Evolutionary conservation across 2,797 vertebrate genomes (phyloP).

Genomic region (Melanotaenia trifasciata): DNA sequence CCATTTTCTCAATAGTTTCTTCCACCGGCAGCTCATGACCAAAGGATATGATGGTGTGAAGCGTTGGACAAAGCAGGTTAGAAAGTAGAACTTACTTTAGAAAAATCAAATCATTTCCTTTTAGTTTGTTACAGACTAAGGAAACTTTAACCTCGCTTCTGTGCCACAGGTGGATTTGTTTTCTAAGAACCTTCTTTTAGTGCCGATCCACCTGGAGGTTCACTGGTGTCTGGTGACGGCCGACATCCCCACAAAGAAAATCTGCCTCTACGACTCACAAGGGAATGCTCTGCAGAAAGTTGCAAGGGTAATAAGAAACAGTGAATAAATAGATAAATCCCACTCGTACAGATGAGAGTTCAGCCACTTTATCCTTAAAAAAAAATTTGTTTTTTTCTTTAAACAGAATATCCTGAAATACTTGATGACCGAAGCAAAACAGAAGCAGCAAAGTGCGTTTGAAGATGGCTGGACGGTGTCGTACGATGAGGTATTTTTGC

Average conservation of each 20-base stretch:
- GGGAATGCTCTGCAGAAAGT: conserved; percentile 93
- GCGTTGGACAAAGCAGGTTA: conserved; percentile 97
- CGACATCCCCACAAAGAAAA: conserved; percentile 88
- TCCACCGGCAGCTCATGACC: conserved; percentile 96
- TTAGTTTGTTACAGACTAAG: background rate
- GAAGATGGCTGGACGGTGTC: conserved; percentile 92
- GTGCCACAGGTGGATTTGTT: conserved; percentile 92
- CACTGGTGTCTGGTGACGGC: conserved; percentile 98
- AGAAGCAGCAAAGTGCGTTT: conserved; percentile 89
- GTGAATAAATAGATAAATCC: no score
- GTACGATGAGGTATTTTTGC: conserved; percentile 85
- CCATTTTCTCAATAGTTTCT: conserved; percentile 99
- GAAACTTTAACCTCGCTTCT: background rate
- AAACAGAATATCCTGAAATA: conserved; percentile 94
- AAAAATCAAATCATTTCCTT: background rate
- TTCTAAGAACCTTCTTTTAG: conserved; percentile 92
- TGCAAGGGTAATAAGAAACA: conserved; percentile 66
- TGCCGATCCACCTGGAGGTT: conserved; percentile 96
- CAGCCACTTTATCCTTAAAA: no score
- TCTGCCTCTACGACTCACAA: conserved; percentile 96
- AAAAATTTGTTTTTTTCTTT: conserved; percentile 9
- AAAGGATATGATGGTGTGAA: conserved; percentile 98
- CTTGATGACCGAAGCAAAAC: conserved; percentile 93
- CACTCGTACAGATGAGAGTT: background rate
- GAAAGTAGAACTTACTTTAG: background rate